Base-by-base conservation (phyloP, 2,888 invertebrate genomes). In the Lepidonotus clava region DNA sequence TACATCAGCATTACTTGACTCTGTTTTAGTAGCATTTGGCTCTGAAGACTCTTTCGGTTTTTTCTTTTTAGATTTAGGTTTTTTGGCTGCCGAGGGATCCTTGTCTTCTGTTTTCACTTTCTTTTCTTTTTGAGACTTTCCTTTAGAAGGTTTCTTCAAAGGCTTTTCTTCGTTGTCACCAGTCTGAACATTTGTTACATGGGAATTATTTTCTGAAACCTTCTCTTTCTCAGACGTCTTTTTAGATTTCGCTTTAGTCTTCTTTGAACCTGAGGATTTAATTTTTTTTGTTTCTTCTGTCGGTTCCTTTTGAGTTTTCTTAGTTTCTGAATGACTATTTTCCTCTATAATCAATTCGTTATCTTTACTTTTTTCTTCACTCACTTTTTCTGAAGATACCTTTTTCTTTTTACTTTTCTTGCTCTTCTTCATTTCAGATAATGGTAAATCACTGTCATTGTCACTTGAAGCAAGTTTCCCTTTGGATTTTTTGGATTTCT, bases 401-500 rank as follows among this genome's bases (percentile, higher is more conserved):
- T 14, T 38, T 5, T 76, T 34, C 76, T 5, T 34, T 34, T 76
- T 76, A 28, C n/a, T 28, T 46, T n/a, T 41, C 14, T 46, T 80
- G 6, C 6, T 34, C 80, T 32, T 80, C 34, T 80, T 41, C 28
- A 80, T 11, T 11, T 80, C 80, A 80, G 80, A 41, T 24, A 80
- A 28, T 28, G 80, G 80, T n/a, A 46, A 32, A 18, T 80, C 80
- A 80, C 80, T 80, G 46, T 80, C 80, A 80, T 80, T 80, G 80
- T 80, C 80, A 80, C 80, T 80, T 18, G 24, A 1, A 28, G 32
- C 46, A 1, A 32, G 18, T 80, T 80, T 80, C 24, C 46, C 46
- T 51, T 80, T 80, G 11, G 28, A 24, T 46, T 80, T 80, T 46
- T 80, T 80, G 28, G 80, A 24, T 51, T 80, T 80, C 41, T 51